Conservation (phyloP, 2,113 vertebrate species). For the Ahaetulla prasina region DNA sequence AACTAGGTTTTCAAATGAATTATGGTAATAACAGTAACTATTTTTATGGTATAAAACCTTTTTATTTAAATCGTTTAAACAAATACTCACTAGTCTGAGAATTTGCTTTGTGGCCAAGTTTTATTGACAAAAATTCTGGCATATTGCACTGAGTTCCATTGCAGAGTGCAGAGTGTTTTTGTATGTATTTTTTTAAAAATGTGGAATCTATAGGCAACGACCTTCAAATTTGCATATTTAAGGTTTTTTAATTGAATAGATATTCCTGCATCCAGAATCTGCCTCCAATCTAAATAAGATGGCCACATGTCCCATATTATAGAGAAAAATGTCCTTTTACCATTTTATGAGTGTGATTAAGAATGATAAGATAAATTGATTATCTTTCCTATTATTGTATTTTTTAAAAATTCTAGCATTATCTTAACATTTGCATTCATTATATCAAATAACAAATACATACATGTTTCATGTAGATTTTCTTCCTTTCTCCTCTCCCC, state of each 20-base stretch:
- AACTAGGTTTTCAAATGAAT: conserved; percentile 1
- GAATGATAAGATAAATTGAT: background rate
- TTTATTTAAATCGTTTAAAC: conserved; percentile 18
- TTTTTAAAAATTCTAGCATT: background rate
- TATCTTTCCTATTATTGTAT: background rate
- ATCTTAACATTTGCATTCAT: background rate
- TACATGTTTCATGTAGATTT: background rate
- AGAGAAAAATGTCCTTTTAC: background rate
- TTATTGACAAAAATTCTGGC: background rate
- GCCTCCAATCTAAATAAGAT: background rate
- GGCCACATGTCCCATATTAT: background rate
- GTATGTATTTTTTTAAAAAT: background rate
- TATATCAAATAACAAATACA: background rate
- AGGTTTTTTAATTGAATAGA: background rate
- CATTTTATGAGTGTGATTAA: background rate
- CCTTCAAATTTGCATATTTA: background rate
- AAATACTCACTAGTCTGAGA: background rate
- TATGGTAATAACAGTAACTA: conserved; percentile 11
- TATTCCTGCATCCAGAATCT: background rate
- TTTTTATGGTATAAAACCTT: conserved; percentile 20
- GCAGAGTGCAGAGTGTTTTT: background rate
- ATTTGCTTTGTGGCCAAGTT: background rate
- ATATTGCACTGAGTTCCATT: background rate
- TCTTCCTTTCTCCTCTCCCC: background rate
- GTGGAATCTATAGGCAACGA: background rate